phyloP scores from a whole-genome alignment of 2,888 invertebrate genomes.

The Ferrisia virgata region DNA sequence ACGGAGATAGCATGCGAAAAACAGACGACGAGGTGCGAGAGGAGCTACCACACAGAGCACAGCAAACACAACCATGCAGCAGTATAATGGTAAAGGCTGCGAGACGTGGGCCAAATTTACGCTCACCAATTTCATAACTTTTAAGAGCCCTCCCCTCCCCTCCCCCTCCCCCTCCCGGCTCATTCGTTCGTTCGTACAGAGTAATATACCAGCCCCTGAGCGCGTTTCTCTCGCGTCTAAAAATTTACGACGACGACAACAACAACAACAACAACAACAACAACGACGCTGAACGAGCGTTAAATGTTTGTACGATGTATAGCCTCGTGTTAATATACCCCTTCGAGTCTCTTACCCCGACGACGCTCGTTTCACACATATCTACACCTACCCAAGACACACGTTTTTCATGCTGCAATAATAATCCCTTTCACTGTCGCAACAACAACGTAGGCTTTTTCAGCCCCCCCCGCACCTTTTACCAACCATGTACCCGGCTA shows the following conservation, averaged over 20 bases:
- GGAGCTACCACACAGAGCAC: not conserved
- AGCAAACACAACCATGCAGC: not conserved
- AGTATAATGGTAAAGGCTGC: not conserved
- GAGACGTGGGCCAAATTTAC: not conserved
- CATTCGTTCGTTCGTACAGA: too few species aligned
- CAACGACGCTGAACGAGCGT: slow-evolving; percentile 15
- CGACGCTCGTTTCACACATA: not conserved
- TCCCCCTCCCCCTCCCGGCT: too few species aligned
- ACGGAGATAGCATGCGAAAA: not conserved
- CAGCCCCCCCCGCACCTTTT: too few species aligned
- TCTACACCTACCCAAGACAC: too few species aligned
- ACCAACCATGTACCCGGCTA: too few species aligned
- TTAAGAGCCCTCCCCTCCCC: slow-evolving; percentile 10
- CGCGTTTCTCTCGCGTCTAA: slow-evolving; percentile 8
- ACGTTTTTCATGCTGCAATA: too few species aligned
- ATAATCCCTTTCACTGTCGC: too few species aligned
- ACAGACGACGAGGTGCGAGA: not conserved
- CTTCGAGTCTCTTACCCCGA: not conserved
- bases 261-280: too few species aligned
- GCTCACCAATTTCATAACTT: slow-evolving; percentile 24
- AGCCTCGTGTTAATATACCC: not conserved
- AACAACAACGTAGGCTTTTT: too few species aligned
- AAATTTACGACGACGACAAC: slow-evolving; percentile 29
- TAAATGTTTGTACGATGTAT: slow-evolving; percentile 23
- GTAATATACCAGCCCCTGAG: not conserved